Evolutionary conservation across 2,113 vertebrate species (phyloP), one percentile per base, ranked within the genome.

Genomic region (Nyctereutes procyonoides): DNA sequence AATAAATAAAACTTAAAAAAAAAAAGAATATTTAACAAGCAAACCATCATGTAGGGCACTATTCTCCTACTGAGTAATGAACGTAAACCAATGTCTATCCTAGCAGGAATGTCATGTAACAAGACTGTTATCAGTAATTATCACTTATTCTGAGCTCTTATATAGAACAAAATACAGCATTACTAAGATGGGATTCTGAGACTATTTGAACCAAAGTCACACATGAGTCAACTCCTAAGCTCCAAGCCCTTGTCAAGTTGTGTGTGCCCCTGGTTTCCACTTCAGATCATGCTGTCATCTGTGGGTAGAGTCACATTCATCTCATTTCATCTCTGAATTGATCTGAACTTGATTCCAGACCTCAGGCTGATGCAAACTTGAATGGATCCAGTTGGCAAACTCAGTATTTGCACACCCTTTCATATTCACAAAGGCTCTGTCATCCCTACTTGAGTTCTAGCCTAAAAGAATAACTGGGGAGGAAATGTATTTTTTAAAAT

Each of bases 351-450:
- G n/a, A 97, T 89, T 63, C 55, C n/a, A 65, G 88, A 69, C 58
- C 60, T 89, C 28, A 79, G 6, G 51, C 28, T 88, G 81, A 95
- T 76, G 74, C 48, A 56, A 58, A 38, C 51, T 60, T 76, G 38
- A 60, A 87, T 77, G 22, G n/a, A 63, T 73, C 2, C 94, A 94
- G 69, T 69, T 93, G n/a, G 60, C 12, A 84, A 38, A 8, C 0
- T 87, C 55, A 43, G 58, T 56, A 32, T 81, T 94, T 95, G 71
- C 43, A 62, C 6, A 28, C 5, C 28, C 24, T 74, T 96, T 80
- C 43, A 63, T 55, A 83, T 76, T 97, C 92, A 88, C 88, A 82
- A 69, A 26, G 32, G 53, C 62, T 96, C 96, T 24, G 71, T 87
- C 69, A 88, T 92, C 90, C 22, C 92, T 80, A 53, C 32, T 69